phyloP scores from a whole-genome alignment of 2,888 invertebrate genomes.

The Drosophila niveifrons region DNA sequence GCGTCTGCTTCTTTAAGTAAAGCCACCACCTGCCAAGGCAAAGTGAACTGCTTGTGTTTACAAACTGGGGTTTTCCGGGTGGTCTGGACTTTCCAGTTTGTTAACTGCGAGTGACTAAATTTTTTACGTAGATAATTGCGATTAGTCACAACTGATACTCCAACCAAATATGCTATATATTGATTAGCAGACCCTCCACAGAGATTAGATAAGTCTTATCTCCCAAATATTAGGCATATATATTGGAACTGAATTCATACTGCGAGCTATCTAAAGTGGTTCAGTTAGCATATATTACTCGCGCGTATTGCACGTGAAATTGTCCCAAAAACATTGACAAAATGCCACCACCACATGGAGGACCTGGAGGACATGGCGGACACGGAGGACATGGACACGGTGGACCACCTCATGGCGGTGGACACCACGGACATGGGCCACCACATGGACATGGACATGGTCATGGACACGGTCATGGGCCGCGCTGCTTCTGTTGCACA shows the following conservation, averaged over 20 bases:
- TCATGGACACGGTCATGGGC: constrained; percentile 55
- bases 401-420: constrained; percentile 27
- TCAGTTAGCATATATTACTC: constrained; percentile 55
- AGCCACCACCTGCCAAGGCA: neutral
- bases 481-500: constrained; percentile 64
- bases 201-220: constrained; percentile 70
- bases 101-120: constrained; percentile 40
- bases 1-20: neutral
- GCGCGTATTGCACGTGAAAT: constrained; percentile 30
- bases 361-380: constrained; percentile 50
- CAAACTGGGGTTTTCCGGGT: neutral
- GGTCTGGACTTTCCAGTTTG: neutral
- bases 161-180: constrained; percentile 30
- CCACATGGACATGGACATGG: constrained; percentile 38
- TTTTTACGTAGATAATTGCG: constrained; percentile 2
- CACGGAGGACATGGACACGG: constrained; percentile 30
- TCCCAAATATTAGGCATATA: constrained; percentile 10
- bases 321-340: neutral
- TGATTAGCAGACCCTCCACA: constrained; percentile 32
- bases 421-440: constrained; percentile 33
- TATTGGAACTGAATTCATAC: constrained; percentile 21
- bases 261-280: constrained; percentile 18
- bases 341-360: constrained; percentile 76
- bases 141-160: constrained; percentile 40
- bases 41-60: neutral